phyloP scores from a whole-genome alignment of 2,113 vertebrate genomes.

The Puntigrus tetrazona region DNA sequence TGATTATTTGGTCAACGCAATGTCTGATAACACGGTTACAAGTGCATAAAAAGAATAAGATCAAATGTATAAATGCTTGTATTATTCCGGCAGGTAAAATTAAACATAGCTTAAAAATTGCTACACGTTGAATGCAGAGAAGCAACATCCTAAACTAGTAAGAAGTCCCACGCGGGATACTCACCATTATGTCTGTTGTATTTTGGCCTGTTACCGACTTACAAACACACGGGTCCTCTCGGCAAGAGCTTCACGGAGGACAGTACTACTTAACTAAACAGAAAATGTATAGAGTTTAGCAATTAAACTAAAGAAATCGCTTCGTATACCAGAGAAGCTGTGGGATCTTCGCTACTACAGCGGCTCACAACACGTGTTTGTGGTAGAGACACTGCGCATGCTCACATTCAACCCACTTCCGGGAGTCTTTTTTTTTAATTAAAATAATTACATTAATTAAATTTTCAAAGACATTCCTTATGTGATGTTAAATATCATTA shows the following conservation, averaged over 20 bases:
- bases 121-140: neutral
- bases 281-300: neutral
- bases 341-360: neutral
- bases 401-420: conserved; percentile 4
- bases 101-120: no score
- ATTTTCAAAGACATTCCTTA: neutral
- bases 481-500: neutral
- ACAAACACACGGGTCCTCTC: conserved; percentile 68
- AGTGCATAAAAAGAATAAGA: neutral
- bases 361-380: conserved; percentile 45
- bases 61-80: neutral
- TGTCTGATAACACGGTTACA: no score
- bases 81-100: neutral
- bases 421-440: neutral
- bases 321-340: neutral
- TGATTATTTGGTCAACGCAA: neutral
- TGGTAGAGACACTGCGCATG: neutral
- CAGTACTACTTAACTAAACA: neutral
- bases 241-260: conserved; percentile 83
- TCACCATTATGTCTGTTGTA: conserved; percentile 67
- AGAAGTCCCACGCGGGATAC: neutral
- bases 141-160: neutral
- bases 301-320: neutral
- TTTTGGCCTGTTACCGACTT: conserved; percentile 2
- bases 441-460: neutral